phyloP scores from a whole-genome alignment of 2,797 vertebrate species.

The Microctenopoma lineatum region DNA sequence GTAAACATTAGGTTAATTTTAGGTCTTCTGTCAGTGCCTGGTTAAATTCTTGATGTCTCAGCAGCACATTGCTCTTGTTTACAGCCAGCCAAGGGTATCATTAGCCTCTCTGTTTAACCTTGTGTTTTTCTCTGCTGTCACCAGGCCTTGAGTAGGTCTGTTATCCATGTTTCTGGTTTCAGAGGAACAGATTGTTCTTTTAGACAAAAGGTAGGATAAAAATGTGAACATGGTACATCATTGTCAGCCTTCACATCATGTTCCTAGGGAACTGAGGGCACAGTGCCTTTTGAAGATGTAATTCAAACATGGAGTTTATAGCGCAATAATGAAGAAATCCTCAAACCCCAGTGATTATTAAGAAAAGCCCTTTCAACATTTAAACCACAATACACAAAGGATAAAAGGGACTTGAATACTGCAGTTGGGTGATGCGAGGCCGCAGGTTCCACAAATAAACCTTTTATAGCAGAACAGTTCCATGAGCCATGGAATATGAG shows the following conservation, averaged over 20 bases:
- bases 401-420: slow-evolving; percentile 49
- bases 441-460: slow-evolving; percentile 59
- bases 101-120: slow-evolving; percentile 75
- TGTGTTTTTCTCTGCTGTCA: slow-evolving; percentile 74
- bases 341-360: slow-evolving; percentile 43
- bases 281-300: not conserved
- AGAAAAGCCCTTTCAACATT: slow-evolving; percentile 45
- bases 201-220: slow-evolving; percentile 5
- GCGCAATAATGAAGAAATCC: slow-evolving; percentile 30
- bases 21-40: slow-evolving; percentile 69
- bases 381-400: slow-evolving; percentile 47
- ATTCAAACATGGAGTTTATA: slow-evolving; percentile 23
- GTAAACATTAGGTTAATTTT: slow-evolving; percentile 76
- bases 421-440: slow-evolving; percentile 50
- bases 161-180: slow-evolving; percentile 59
- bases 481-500: slow-evolving; percentile 58
- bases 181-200: slow-evolving; percentile 44
- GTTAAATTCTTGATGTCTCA: slow-evolving; percentile 79
- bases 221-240: slow-evolving; percentile 5
- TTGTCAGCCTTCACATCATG: not conserved
- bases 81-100: slow-evolving; percentile 80
- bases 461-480: slow-evolving; percentile 52
- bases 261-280: not conserved
- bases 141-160: slow-evolving; percentile 50
- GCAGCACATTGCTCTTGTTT: slow-evolving; percentile 80